These are phyloP conservation scores for Octonoba sinensis DNA, from an alignment of 2,888 invertebrate genomes.

Conservation along the genomic window DNA sequence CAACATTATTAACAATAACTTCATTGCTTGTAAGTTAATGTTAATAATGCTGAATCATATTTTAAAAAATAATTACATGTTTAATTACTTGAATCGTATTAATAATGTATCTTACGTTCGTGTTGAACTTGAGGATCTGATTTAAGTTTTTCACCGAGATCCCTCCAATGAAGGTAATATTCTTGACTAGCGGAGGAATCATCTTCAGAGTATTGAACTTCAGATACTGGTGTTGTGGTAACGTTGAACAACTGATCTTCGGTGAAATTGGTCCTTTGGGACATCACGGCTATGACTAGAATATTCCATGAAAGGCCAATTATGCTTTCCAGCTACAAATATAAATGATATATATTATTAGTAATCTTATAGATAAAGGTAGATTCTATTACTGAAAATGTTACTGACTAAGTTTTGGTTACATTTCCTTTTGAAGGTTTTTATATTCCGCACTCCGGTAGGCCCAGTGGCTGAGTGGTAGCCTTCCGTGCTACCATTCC, in stretches of 20 bases:
- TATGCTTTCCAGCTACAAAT: constrained; percentile 55
- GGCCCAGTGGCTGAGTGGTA: no score
- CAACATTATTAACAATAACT: no score
- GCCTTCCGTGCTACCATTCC: no score
- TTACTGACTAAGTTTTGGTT: no score
- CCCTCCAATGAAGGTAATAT: constrained; percentile 18
- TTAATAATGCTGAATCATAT: no score
- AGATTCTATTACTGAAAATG: no score
- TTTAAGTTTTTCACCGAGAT: constrained; percentile 27
- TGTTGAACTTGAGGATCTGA: constrained; percentile 12
- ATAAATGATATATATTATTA: not conserved
- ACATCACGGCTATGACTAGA: constrained; percentile 57
- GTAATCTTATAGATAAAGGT: no score
- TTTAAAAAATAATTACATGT: no score
- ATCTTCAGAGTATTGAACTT: not conserved
- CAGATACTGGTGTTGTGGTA: not conserved
- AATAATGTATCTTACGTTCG: constrained; percentile 1
- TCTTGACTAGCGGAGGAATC: constrained; percentile 1
- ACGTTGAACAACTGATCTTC: not conserved
- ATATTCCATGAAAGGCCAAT: constrained; percentile 56
- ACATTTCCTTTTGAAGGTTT: no score
- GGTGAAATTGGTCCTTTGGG: not conserved
- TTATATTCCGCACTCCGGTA: no score
- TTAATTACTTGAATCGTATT: no score
- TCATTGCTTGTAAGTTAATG: no score